Evolutionary conservation across 2,797 vertebrate genomes (phyloP), one percentile per base, ranked within the genome.

Genomic region (Potorous gilbertii): DNA sequence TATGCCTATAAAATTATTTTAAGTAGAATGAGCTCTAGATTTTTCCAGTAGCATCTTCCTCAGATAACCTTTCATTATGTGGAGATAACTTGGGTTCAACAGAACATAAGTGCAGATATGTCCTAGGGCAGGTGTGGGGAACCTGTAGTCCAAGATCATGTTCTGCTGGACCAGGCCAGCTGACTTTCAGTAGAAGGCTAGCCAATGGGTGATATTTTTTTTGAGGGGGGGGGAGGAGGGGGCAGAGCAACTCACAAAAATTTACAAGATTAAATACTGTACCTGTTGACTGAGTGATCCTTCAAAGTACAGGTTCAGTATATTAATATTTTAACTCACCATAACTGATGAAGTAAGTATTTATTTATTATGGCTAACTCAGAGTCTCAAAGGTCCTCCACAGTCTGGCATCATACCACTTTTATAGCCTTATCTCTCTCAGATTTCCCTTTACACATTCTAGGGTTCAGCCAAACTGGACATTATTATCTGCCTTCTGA

Each of bases 161-260:
- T 56, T 56, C 56, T 56, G 24, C 6, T 56, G 74, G 74, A 87
- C 21, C 40, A 50, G 24, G 74, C 2, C 74, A 87, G 74, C 0
- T 87, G 74, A 3, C 11, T 50, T 87, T 50, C 21, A 50, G 9
- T 24, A 87, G 74, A 87, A 87, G 40, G 21, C 40, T 87, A 87
- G 74, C 8, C 40, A 27, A 3, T 8, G 27, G 40, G 24, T 27
- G 40, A 81, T 46, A 21, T 2, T 24, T 81, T 57, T 31, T 74
- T 74, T 29, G 27, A 0, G 12, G 0, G 34, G 4, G 4, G 14
- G 1, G 4, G 11, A 3, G 31, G 31, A 4, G 29, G 14, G 34
- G 34, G 1, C 0, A 6, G 14, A n/a, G 16, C 62, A 74, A 74
- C 16, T 40, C 34, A 40, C 4, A 16, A 74, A 74, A 74, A 66